phyloP scores from a whole-genome alignment of 2,113 vertebrate genomes.

The Peromyscus polionotus region DNA sequence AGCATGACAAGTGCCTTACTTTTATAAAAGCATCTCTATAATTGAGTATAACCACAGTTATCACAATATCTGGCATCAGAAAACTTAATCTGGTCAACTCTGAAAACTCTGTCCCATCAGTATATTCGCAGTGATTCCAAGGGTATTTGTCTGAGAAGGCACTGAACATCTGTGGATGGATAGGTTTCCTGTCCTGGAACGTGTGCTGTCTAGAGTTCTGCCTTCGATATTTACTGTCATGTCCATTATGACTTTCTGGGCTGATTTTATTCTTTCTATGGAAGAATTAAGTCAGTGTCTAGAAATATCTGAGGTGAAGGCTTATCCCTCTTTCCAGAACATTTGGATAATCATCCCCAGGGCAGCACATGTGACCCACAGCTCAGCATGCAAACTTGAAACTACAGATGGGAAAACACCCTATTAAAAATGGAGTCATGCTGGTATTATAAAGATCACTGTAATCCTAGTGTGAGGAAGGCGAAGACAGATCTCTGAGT shows the following conservation, averaged over 20 bases:
- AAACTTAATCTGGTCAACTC: background rate
- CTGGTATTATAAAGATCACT: too few species aligned
- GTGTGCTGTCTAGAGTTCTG: background rate
- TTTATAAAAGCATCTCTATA: background rate
- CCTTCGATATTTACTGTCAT: background rate
- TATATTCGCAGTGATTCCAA: background rate
- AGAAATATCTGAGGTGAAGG: background rate
- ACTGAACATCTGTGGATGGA: background rate
- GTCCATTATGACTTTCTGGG: background rate
- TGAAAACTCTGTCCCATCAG: background rate
- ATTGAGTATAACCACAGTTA: slow-evolving; percentile 3
- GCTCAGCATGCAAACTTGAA: background rate
- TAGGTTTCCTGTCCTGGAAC: background rate
- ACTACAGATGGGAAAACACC: background rate
- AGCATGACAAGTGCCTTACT: background rate
- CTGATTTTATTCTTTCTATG: background rate
- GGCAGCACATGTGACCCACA: background rate
- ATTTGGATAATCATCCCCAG: background rate
- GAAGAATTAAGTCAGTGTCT: background rate
- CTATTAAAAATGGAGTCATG: background rate
- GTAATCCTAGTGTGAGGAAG: background rate
- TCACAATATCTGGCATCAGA: background rate
- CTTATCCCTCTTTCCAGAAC: background rate
- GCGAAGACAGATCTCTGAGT: too few species aligned
- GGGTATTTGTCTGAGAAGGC: background rate